A percentile compares a stretch with the other conserved stretches of the same genome.
Evolutionary conservation across 2,113 vertebrate genomes (phyloP).

Genomic region (Carassius auratus): DNA sequence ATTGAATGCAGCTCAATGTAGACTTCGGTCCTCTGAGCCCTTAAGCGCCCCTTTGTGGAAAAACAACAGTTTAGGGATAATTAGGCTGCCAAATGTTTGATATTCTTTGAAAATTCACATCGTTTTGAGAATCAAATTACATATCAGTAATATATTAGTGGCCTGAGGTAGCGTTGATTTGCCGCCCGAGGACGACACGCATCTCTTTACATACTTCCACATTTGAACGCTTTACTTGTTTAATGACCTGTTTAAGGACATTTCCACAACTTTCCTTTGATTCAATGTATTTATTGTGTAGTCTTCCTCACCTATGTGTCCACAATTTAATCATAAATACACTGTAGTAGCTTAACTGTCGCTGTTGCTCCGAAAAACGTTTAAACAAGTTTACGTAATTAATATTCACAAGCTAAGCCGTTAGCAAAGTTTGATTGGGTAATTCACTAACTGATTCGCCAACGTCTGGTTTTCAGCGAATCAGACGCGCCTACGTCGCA

Average conservation of each 20-base stretch:
- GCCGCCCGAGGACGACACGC: neutral
- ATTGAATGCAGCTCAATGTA: neutral
- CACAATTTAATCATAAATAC: neutral
- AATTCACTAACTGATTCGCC: neutral
- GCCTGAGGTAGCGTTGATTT: neutral
- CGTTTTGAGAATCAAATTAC: neutral
- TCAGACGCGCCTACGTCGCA: neutral
- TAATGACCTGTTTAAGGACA: neutral
- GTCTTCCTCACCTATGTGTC: neutral
- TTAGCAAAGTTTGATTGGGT: neutral
- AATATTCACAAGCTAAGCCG: neutral
- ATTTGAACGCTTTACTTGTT: neutral
- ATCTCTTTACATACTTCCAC: neutral
- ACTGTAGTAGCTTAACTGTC: too few species aligned
- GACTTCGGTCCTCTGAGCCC: neutral
- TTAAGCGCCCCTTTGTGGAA: neutral
- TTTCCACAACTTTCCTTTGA: neutral
- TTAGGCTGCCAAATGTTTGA: neutral
- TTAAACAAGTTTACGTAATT: neutral
- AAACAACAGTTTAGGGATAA: neutral
- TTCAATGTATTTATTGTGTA: neutral
- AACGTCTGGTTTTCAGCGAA: neutral
- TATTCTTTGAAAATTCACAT: neutral
- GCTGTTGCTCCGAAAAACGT: neutral
- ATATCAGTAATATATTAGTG: neutral